Base-by-base conservation (phyloP, 2,888 invertebrate genomes). In the Polymixis flavicincta region DNA sequence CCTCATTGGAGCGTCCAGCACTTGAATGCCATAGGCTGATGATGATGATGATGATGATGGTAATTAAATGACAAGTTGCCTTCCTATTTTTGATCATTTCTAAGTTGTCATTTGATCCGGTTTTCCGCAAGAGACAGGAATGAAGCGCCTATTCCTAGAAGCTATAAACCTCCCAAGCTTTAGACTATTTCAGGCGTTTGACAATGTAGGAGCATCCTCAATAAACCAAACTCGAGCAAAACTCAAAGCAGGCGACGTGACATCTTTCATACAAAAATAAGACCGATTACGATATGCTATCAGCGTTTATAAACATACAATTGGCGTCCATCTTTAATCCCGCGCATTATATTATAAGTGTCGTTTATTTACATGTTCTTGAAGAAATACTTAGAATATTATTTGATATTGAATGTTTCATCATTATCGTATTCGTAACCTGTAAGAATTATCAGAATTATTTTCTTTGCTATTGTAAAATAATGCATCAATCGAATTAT, bases 261-360 rank as follows among this genome's bases (percentile, higher is more conserved):
- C 83, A 71, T 85, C 85, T 79, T 81, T 65, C 57, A 50, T 50
- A 75, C 45, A 61, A 74, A 59, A 74, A 68, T 73, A 64, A 67
- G 66, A 72, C 19, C 73, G 76, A 78, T 82, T 82, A 65, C 63
- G 83, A 83, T 87, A 83, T 80, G 68, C 64, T 80, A 85, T 79
- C 76, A 48, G 63, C n/a, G 68, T 81, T 71, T 71, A 59, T 74
- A 68, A 76, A 78, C 77, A 71, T 69, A 71, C 60, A 80, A 66
- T 71, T 17, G 54, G 19, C 37, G 17, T 32, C 54, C 66, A 76
- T 74, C 7, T 69, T 63, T 72, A 76, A 76, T 80, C 57, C 54
- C 37, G 2, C 9, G 13, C 22, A 52, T 55, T 60, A 54, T 32
- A 52, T 55, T 60, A 54, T 32, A 22, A 55, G n/a, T 55, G 57